These are phyloP conservation scores for Gorsachius magnificus DNA, from an alignment of 2,797 vertebrate genomes.

Conservation along the genomic window DNA sequence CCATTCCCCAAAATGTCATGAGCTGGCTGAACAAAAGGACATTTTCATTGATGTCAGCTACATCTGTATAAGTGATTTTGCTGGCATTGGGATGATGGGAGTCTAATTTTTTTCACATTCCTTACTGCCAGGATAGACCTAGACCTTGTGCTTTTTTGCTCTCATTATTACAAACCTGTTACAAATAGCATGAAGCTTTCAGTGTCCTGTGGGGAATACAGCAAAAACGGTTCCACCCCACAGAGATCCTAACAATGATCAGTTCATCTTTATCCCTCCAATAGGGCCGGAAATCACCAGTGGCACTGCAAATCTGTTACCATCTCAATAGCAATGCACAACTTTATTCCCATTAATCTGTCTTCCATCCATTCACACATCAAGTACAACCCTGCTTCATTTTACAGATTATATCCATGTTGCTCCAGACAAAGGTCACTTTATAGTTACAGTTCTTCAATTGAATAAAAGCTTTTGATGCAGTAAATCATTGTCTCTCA, in stretches of 20 bases:
- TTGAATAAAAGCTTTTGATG: constrained; percentile 64
- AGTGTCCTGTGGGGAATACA: constrained; percentile 7
- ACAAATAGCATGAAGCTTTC: constrained; percentile 21
- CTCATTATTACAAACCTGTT: constrained; percentile 1
- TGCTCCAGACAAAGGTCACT: constrained; percentile 75
- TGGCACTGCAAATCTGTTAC: constrained; percentile 67
- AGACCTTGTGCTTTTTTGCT: not conserved
- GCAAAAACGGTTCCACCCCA: constrained; percentile 49
- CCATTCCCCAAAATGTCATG: not conserved
- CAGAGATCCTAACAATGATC: constrained; percentile 67
- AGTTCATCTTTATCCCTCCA: constrained; percentile 68
- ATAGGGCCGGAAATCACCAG: constrained; percentile 55
- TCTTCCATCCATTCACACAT: constrained; percentile 71
- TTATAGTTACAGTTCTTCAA: constrained; percentile 66
- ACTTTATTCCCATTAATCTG: constrained; percentile 75
- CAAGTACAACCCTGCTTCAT: constrained; percentile 67
- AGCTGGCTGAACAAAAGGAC: not conserved
- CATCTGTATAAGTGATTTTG: not conserved
- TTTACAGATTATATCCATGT: constrained; percentile 71
- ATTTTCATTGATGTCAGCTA: not conserved
- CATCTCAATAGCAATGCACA: constrained; percentile 72
- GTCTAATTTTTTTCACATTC: not conserved
- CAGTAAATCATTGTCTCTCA: constrained; percentile 59
- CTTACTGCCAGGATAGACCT: not conserved
- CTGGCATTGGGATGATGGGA: not conserved